Conservation (phyloP, 2,888 invertebrate genomes). For the Diloba caeruleocephala region DNA sequence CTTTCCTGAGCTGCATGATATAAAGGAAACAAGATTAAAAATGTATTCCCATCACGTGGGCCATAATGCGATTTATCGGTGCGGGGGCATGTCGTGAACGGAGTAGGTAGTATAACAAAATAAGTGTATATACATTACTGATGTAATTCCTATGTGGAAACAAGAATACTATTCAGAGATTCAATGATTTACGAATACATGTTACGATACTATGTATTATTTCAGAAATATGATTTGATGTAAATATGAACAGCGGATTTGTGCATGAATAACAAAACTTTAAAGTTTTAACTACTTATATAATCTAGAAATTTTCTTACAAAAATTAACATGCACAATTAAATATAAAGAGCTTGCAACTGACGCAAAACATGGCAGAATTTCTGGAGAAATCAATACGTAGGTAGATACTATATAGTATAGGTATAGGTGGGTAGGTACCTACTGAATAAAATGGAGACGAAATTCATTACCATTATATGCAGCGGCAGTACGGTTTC, state of each 20-base stretch:
- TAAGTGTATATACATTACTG: conserved; percentile 63
- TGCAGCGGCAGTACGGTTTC: conserved; percentile 82
- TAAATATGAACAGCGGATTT: too few species aligned
- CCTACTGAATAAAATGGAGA: conserved; percentile 65
- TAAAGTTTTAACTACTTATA: too few species aligned
- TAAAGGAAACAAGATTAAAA: conserved; percentile 88
- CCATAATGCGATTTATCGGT: conserved; percentile 87
- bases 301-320: too few species aligned
- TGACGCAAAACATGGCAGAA: conserved; percentile 26
- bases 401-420: conserved; percentile 26
- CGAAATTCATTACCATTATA: conserved; percentile 84
- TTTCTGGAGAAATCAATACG: conserved; percentile 45
- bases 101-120: conserved; percentile 73
- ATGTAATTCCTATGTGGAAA: conserved; percentile 56
- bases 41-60: conserved; percentile 87
- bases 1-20: conserved; percentile 81
- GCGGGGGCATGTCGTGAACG: conserved; percentile 83
- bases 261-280: too few species aligned
- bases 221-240: too few species aligned
- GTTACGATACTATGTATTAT: neutral
- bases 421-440: conserved; percentile 32
- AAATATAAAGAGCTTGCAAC: conserved; percentile 1
- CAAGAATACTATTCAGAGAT: too few species aligned
- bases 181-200: conserved; percentile 4
- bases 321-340: neutral